Evolutionary conservation across 2,888 invertebrate species (phyloP).

Genomic region (Amorpha juglandis): DNA sequence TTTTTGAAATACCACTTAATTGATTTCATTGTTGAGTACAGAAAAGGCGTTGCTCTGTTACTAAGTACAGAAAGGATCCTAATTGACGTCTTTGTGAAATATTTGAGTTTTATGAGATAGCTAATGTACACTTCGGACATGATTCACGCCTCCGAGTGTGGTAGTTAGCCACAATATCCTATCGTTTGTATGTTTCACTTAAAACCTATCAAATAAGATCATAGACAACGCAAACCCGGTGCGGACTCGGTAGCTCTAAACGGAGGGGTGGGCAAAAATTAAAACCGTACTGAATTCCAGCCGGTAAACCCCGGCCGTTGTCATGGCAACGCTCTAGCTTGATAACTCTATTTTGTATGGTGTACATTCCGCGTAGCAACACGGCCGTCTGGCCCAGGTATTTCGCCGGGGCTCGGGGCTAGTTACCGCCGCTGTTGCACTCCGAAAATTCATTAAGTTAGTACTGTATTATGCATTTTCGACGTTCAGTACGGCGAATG

Average conservation of each 20-base stretch:
- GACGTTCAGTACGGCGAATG: constrained; percentile 3
- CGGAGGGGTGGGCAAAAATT: background rate
- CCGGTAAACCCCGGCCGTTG: constrained; percentile 9
- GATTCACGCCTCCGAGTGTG: no score
- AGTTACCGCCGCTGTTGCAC: background rate
- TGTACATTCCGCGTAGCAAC: constrained; percentile 18
- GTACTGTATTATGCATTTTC: background rate
- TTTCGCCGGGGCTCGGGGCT: constrained; percentile 11
- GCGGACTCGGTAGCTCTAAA: constrained; percentile 1
- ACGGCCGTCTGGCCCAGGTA: constrained; percentile 17
- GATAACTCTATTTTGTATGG: constrained; percentile 10
- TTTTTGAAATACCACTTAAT: no score
- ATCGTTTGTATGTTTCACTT: no score
- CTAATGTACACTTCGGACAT: no score
- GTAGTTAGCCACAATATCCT: no score
- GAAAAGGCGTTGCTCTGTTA: no score
- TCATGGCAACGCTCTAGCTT: constrained; percentile 15
- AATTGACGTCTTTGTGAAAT: no score
- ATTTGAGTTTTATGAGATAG: no score
- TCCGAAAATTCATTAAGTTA: constrained; percentile 8
- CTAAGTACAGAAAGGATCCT: no score
- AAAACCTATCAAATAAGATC: background rate
- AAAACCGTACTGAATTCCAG: constrained; percentile 1
- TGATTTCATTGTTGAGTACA: no score
- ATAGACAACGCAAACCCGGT: background rate